phyloP scores from a whole-genome alignment of 1,140 invertebrate species.

The Potamilus streckersoni region DNA sequence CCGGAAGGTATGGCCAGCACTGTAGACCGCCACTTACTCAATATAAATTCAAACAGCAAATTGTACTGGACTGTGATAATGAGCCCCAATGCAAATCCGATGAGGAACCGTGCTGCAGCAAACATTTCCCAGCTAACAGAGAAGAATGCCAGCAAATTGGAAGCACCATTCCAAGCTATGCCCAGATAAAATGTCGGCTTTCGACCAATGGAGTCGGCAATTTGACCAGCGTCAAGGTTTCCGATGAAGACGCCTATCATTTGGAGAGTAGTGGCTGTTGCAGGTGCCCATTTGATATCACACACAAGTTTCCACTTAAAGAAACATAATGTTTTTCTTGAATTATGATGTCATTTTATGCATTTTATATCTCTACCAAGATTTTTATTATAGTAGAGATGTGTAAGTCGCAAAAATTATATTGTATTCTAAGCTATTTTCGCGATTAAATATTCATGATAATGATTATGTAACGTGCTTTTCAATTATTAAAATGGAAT shows the following conservation, averaged over 20 bases:
- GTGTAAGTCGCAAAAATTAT: background rate
- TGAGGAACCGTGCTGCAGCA: slow-evolving; percentile 46
- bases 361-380: background rate
- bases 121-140: slow-evolving; percentile 52
- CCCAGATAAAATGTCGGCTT: slow-evolving; percentile 39
- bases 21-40: slow-evolving; percentile 16
- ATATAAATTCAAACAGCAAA: slow-evolving; percentile 26
- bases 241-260: slow-evolving; percentile 56
- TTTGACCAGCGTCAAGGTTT: slow-evolving; percentile 38
- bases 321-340: background rate
- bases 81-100: slow-evolving; percentile 34
- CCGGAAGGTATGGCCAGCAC: slow-evolving; percentile 26
- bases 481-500: background rate
- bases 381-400: background rate
- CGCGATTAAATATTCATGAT: background rate
- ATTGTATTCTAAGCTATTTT: background rate
- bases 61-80: slow-evolving; percentile 22
- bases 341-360: background rate
- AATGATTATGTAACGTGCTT: background rate
- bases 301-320: slow-evolving; percentile 57
- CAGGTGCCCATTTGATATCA: slow-evolving; percentile 36
- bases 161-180: slow-evolving; percentile 21
- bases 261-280: slow-evolving; percentile 48
- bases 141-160: slow-evolving; percentile 35
- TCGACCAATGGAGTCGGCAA: slow-evolving; percentile 49